phyloP scores from a whole-genome alignment of 2,113 vertebrate genomes.

The Lonchura striata region DNA sequence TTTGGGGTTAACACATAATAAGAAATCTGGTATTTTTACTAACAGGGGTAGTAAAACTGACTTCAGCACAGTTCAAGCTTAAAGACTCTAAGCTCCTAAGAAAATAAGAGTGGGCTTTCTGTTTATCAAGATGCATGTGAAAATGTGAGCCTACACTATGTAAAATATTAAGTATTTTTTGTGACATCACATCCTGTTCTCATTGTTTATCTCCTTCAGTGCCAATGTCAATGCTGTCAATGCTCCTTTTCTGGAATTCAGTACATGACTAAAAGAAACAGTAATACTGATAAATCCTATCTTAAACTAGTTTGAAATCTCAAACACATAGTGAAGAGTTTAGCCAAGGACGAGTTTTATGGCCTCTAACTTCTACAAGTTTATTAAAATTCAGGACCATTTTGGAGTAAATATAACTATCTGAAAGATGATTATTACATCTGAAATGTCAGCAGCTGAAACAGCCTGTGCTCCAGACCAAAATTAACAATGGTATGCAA shows the following conservation, averaged over 20 bases:
- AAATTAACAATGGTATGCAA: background rate
- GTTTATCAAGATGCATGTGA: background rate
- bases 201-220: background rate
- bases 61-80: background rate
- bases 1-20: background rate
- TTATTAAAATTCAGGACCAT: slow-evolving; percentile 34
- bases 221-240: no score
- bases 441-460: background rate
- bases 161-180: background rate
- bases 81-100: background rate
- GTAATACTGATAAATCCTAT: background rate
- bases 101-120: background rate
- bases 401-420: background rate
- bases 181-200: background rate
- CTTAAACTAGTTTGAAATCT: background rate
- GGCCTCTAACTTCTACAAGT: background rate
- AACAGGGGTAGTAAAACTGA: background rate
- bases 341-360: background rate
- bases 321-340: background rate
- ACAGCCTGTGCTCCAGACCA: background rate
- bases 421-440: background rate
- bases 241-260: background rate
- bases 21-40: background rate
- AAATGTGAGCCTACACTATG: background rate
- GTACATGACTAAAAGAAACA: background rate